Conservation (phyloP, 2,113 vertebrate genomes). For the Ibidorhyncha struthersii region DNA sequence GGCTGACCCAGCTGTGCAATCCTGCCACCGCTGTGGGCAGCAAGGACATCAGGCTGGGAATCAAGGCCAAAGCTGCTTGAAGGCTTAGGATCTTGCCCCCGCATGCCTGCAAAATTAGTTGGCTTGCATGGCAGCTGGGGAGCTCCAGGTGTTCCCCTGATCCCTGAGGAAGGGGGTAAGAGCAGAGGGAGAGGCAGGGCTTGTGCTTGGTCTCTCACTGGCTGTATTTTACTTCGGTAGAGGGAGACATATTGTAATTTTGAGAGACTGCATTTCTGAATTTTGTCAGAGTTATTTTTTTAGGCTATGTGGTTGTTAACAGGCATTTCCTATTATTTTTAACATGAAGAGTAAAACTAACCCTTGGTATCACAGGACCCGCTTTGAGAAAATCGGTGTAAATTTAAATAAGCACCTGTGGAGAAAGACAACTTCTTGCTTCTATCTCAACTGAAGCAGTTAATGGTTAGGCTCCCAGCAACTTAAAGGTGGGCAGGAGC, state of each 20-base stretch:
- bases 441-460: neutral
- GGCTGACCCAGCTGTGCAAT: neutral
- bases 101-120: neutral
- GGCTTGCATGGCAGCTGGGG: neutral
- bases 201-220: neutral
- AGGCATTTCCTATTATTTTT: neutral
- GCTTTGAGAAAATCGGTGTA: neutral
- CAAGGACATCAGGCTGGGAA: neutral
- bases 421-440: neutral
- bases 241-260: neutral
- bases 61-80: neutral
- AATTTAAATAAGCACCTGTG: neutral
- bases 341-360: neutral
- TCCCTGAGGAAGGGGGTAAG: neutral
- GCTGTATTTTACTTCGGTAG: neutral
- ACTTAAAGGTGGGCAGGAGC: neutral
- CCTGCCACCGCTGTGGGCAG: fast-evolving
- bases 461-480: neutral
- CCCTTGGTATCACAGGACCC: neutral
- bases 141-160: neutral
- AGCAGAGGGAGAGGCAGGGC: neutral
- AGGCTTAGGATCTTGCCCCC: neutral
- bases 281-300: neutral
- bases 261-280: neutral
- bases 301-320: neutral